phyloP scores from a whole-genome alignment of 2,888 invertebrate genomes.

The Caradrina clavipalpis region DNA sequence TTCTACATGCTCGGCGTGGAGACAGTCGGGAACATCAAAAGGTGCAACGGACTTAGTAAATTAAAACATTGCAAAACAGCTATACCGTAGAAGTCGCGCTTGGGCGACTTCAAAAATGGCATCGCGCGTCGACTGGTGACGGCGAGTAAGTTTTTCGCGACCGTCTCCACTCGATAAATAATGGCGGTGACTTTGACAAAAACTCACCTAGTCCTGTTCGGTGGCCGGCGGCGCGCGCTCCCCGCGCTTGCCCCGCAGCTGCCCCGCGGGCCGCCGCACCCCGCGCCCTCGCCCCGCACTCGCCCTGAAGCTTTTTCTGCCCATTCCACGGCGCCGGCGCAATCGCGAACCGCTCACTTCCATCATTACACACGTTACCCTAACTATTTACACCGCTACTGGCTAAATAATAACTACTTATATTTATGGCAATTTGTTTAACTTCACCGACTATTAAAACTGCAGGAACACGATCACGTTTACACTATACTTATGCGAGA shows the following conservation, averaged over 20 bases:
- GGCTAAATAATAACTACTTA: constrained; percentile 90
- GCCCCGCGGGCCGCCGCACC: constrained; percentile 60
- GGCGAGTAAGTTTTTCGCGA: constrained; percentile 89
- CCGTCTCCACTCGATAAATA: constrained; percentile 91
- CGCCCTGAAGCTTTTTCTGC: constrained; percentile 84
- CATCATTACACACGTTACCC: constrained; percentile 81
- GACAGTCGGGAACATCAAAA: constrained; percentile 86
- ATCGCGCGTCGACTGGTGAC: constrained; percentile 83
- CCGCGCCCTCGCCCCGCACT: constrained; percentile 71
- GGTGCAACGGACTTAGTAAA: constrained; percentile 78
- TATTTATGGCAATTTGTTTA: constrained; percentile 91
- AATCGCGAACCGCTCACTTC: constrained; percentile 85
- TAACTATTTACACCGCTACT: constrained; percentile 90
- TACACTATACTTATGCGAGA: constrained; percentile 90
- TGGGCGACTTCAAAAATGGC: constrained; percentile 89
- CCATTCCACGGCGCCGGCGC: constrained; percentile 87
- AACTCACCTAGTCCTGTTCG: constrained; percentile 90
- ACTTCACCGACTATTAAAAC: constrained; percentile 90
- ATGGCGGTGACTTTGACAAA: constrained; percentile 90
- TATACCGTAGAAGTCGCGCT: constrained; percentile 82
- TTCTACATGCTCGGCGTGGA: constrained; percentile 73
- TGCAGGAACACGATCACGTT: constrained; percentile 91
- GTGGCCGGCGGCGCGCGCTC: constrained; percentile 88
- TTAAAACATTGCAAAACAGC: constrained; percentile 89
- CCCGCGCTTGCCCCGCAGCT: constrained; percentile 68